A percentile compares a stretch with the other conserved stretches of the same genome.
phyloP scores from a whole-genome alignment of 2,888 invertebrate species.

The Pandemis corylana region DNA sequence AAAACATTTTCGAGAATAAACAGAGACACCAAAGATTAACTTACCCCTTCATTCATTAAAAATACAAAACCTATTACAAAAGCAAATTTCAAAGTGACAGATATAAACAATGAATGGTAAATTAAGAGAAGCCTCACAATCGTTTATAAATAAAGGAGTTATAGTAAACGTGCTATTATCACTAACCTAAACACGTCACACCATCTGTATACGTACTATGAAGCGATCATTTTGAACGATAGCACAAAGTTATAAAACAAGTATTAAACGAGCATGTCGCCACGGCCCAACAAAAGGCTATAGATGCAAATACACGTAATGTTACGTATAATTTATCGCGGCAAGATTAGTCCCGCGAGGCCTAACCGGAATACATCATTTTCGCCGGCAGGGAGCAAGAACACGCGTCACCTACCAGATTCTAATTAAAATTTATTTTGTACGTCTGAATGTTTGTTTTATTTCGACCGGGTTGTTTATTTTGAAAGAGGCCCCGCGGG shows the following conservation, averaged over 20 bases:
- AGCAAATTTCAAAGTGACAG: too few relatives aligned
- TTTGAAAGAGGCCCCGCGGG: slow-evolving; percentile 32
- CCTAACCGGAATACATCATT: slow-evolving; percentile 39
- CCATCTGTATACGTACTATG: not conserved
- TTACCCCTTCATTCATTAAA: too few relatives aligned
- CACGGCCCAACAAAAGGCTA: slow-evolving; percentile 13
- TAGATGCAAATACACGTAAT: slow-evolving; percentile 35
- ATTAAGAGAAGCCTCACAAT: too few relatives aligned
- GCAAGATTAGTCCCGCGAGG: slow-evolving; percentile 39
- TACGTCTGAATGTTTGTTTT: slow-evolving; percentile 34
- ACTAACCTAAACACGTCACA: not conserved
- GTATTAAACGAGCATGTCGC: slow-evolving; percentile 12
- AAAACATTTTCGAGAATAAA: too few relatives aligned
- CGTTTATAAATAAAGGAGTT: too few relatives aligned
- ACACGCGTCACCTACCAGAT: slow-evolving; percentile 32
- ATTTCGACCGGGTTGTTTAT: slow-evolving; percentile 29
- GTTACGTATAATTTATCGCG: slow-evolving; percentile 39
- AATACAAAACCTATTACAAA: too few relatives aligned
- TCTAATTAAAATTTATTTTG: slow-evolving; percentile 41
- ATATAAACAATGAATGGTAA: too few relatives aligned
- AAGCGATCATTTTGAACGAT: not conserved
- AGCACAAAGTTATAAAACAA: not conserved
- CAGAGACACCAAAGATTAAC: too few relatives aligned
- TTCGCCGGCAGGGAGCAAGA: slow-evolving; percentile 21
- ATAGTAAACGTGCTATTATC: not conserved